Base-by-base conservation (phyloP, 2,113 vertebrate species). In the Synodontis membranacea region DNA sequence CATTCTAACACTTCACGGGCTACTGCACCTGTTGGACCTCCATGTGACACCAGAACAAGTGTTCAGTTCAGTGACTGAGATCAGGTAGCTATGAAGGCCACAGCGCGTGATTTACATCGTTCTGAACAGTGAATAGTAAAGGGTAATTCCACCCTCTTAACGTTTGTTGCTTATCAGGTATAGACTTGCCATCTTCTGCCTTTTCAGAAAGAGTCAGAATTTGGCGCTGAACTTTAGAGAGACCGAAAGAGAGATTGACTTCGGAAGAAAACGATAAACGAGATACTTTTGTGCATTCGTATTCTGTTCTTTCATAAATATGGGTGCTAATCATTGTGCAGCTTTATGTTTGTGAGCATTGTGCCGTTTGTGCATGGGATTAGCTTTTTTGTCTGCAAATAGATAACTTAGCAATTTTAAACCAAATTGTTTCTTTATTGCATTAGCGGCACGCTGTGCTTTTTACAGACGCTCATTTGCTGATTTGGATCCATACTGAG, bases 391-490 rank as follows among this genome's bases (percentile, higher is more conserved):
- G 66, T 84, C 39, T 83, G 82, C 62, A 39, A 54, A 70, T 39
- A 39, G 48, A 84, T 84, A 84, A 25, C 54, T 84, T 72, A 56
- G 50, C 52, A 28, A 84, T 84, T 74, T 84, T 54, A 52, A 37
- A 37, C 25, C 46, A 70, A 70, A 83, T 83, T 54, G 82, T 68
- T 70, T 83, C 66, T 85, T 50, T 48, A 79, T 76, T 76, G 54
- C 60, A 86, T 86, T 86, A 86, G 60, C 72, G 1, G 39, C 82
- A 56, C 50, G 8, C 82, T 56, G 82, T n/a, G 48, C 66, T n/a
- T 74, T 34, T 56, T 74, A 23, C 31, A 72, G 82, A 19, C 23
- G 23, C 44, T 83, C n/a, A 37, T 66, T 66, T 83, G 34, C 64
- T 56, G 23, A 42, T 56, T 80, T 58, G 66, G 48, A 74, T 84